These are phyloP conservation scores for Gisinianus flammeolus DNA, from an alignment of 2,888 invertebrate species.

Conservation along the genomic window DNA sequence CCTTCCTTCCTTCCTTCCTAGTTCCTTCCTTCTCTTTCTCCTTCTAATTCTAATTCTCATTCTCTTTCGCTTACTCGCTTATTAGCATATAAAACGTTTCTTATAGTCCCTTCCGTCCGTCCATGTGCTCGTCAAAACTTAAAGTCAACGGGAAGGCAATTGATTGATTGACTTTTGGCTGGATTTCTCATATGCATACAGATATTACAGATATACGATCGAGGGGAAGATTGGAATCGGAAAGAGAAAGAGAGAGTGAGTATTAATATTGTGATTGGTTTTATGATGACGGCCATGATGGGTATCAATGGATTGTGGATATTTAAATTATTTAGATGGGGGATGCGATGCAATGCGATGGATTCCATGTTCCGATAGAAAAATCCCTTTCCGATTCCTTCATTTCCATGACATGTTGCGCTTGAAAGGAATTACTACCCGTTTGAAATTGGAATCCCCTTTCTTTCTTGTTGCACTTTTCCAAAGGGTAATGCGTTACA, in stretches of 20 bases:
- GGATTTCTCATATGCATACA: background rate
- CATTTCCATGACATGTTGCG: too few species aligned
- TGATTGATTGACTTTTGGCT: background rate
- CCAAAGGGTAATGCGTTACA: background rate
- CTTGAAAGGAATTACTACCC: too few species aligned
- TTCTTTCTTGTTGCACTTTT: too few species aligned
- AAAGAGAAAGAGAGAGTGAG: background rate
- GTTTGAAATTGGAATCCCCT: too few species aligned
- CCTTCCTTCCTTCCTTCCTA: background rate
- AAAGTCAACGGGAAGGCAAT: background rate
- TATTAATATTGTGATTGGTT: too few species aligned
- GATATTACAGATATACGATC: background rate
- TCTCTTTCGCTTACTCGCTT: background rate
- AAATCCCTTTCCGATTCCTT: too few species aligned
- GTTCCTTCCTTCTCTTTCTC: background rate
- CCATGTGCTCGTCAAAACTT: too few species aligned
- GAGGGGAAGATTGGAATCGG: background rate
- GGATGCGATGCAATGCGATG: too few species aligned
- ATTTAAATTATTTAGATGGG: too few species aligned
- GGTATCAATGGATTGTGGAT: too few species aligned
- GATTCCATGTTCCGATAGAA: too few species aligned
- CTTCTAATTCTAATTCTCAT: background rate
- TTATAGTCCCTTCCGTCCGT: background rate
- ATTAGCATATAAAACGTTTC: background rate
- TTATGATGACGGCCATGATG: too few species aligned